A percentile compares a stretch with the other conserved stretches of the same genome.
phyloP scores from a whole-genome alignment of 2,113 vertebrate species.

The Elanus axillaris region DNA sequence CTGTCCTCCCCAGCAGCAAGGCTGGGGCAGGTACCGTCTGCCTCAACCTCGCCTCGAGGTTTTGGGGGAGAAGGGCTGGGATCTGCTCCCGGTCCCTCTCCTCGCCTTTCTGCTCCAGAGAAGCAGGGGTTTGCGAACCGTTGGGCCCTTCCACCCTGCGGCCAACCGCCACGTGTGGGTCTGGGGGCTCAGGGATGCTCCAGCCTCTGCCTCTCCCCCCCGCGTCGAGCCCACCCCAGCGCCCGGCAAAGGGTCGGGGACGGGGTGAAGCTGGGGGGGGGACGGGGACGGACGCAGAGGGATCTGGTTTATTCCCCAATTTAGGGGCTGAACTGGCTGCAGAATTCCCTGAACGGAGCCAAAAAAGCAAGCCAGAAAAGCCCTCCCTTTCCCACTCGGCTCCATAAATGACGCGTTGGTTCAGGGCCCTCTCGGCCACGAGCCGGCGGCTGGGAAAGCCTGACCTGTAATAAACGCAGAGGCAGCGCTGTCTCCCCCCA shows the following conservation, averaged over 20 bases:
- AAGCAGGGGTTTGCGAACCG: not conserved
- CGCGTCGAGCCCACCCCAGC: not conserved
- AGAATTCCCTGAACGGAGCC: not conserved
- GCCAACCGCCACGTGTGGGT: accelerated
- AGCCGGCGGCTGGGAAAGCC: not conserved
- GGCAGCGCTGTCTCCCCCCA: not conserved
- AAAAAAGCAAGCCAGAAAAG: not conserved
- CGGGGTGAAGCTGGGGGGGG: not conserved
- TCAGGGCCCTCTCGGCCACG: not conserved
- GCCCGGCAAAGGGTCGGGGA: not conserved
- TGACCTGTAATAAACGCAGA: no score
- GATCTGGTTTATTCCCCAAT: not conserved
- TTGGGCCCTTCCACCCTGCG: accelerated
- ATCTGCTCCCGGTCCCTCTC: not conserved
- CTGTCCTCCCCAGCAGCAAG: not conserved
- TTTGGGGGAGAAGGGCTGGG: not conserved
- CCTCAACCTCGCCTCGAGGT: no score
- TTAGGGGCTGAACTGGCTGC: not conserved
- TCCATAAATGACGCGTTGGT: not conserved
- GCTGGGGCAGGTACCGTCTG: not conserved
- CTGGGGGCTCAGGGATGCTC: not conserved
- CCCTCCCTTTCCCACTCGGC: not conserved
- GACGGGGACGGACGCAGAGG: no score
- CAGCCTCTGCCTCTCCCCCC: not conserved
- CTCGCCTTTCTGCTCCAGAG: not conserved